Base-by-base conservation (phyloP, 2,888 invertebrate species). In the Galerucella nymphaeae region DNA sequence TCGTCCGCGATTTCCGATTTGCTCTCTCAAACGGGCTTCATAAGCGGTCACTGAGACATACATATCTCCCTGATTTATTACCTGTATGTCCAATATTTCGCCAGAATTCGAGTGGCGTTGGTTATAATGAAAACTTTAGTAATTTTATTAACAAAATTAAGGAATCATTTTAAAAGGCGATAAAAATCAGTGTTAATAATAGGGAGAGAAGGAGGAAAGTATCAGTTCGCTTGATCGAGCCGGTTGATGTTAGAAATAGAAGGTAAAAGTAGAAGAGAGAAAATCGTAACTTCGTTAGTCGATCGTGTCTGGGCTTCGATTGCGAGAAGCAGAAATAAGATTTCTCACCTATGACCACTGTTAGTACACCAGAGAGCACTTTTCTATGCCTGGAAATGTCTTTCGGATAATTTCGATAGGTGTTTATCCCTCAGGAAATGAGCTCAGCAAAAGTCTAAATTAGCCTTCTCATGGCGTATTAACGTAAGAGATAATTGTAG, bases 261-360 rank as follows among this genome's bases (percentile, higher is more conserved):
- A 30, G 42, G 53, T 55, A 50, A 59, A 57, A 16, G 65, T 59
- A 61, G 74, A 63, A 68, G 45, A 62, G 55, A 55, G 62, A 23
- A 66, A 48, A 62, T 71, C 72, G 80, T 84, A 85, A 85, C 85
- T 85, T 85, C 84, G 84, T 85, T 85, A 85, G 83, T 23, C 23
- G n/a, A n/a, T 84, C 83, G 83, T 83, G 85, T 84, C 85, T 84
- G 82, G 84, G n/a, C 81, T 85, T 85, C 85, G 84, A 85, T 85
- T 85, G 85, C 84, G 79, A 81, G 78, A 73, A 78, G 81, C 80
- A 82, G 82, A 85, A 85, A 85, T 85, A 85, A 85, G 85, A 85
- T 85, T 85, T 85, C 82, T 83, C 85, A 84, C 84, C 85, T 85
- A 83, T 81, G 84, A 80, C 83, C 84, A 79, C 80, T 75, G 77